A percentile compares a stretch with the other conserved stretches of the same genome.
phyloP scores from a whole-genome alignment of 1,140 invertebrate genomes.

The Bombus picipes region DNA sequence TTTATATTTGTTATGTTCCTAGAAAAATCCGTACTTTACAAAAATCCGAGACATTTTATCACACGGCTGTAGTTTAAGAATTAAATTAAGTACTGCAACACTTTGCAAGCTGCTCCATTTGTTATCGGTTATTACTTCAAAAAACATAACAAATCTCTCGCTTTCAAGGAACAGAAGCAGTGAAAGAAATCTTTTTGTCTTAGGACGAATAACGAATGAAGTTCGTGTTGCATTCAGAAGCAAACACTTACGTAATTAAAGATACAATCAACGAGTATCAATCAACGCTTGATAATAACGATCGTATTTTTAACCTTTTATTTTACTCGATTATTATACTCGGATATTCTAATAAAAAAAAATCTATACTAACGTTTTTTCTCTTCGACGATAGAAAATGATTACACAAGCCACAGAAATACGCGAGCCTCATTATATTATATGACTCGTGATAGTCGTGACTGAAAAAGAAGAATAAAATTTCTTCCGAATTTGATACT shows the following conservation, averaged over 20 bases:
- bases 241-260: conserved; percentile 6
- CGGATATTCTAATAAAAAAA: background rate
- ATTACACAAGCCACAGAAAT: background rate
- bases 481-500: conserved; percentile 15
- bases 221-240: no score
- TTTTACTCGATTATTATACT: background rate
- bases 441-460: no score
- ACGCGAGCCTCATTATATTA: background rate
- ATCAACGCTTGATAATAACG: background rate
- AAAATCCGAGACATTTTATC: conserved; percentile 24
- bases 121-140: conserved; percentile 17
- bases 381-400: background rate
- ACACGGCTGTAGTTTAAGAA: background rate
- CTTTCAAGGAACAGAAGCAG: background rate
- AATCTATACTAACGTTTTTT: background rate
- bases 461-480: background rate
- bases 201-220: background rate
- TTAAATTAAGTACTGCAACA: conserved; percentile 14
- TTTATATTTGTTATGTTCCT: conserved; percentile 61
- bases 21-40: conserved; percentile 32
- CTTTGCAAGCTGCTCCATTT: background rate
- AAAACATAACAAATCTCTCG: background rate
- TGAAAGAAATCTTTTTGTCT: background rate
- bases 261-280: background rate
- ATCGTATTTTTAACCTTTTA: background rate